Evolutionary conservation across 1,140 invertebrate species (phyloP), one percentile per base, ranked within the genome.

Genomic region (Drosophila ogumai): DNA sequence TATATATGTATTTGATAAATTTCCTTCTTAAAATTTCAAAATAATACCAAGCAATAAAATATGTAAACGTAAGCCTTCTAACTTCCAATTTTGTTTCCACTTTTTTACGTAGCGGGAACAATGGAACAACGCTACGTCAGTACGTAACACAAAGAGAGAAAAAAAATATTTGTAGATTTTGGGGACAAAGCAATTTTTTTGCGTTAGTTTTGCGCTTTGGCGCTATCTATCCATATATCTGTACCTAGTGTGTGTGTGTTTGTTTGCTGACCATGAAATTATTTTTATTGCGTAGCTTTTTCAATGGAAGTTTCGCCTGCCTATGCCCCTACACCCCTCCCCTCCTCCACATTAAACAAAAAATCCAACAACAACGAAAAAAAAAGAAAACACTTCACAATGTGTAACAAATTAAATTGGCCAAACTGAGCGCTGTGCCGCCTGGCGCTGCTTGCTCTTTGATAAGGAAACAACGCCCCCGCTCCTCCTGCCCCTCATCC

Each of bases 181-280:
- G 46, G 68, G 68, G 49, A 79, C 77, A 79, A 79, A 79, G 76
- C 77, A 65, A 79, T 76, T 76, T 81, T 22, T 56, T 55, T 59
- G 31, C 47, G 55, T 77, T 81, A 81, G 78, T 81, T 77, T 81
- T 44, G 43, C 59, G 63, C 40, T 10, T 55, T 43, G 22, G 40
- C 57, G 41, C 57, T 66, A 66, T 66, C 63, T 65, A 32, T 41
- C 19, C 22, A 44, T 58, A 40, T 55, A 28, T 34, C 34, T 22
- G 34, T 72, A 56, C 58, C 57, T 54, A 19, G 34, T n/a, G 41
- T 61, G 41, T 64, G 17, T 36, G 43, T 47, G 65, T 41, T 55
- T 77, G 74, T 77, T 75, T 81, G 79, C 61, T 82, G 80, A 82
- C 80, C 80, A 82, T 82, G 80, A 82, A 82, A 82, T 74, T 82